A percentile compares a stretch with the other conserved stretches of the same genome.
Conservation (phyloP, 2,797 vertebrate species). For the Manis pentadactyla region DNA sequence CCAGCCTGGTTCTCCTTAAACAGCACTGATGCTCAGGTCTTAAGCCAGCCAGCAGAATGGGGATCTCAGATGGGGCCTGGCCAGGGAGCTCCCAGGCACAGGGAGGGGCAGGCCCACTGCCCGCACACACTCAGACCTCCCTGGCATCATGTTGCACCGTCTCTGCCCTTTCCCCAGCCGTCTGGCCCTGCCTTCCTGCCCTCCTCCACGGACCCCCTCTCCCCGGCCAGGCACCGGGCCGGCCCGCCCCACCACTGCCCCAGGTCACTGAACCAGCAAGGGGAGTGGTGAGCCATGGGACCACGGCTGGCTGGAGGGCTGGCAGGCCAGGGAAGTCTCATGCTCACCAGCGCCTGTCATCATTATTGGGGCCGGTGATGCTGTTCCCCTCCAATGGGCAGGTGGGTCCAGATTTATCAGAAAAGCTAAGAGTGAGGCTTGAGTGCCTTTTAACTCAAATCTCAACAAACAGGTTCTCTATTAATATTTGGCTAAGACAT, state of each 20-base stretch:
- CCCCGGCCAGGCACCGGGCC: background rate
- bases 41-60: background rate
- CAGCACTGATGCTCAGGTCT: background rate
- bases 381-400: background rate
- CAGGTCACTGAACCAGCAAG: no score
- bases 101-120: background rate
- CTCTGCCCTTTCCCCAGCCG: background rate
- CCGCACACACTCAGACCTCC: accelerated
- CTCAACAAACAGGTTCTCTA: background rate
- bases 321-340: no score
- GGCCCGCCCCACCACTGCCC: background rate
- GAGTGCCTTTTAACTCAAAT: background rate
- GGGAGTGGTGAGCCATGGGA: background rate
- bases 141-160: background rate
- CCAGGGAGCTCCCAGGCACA: accelerated
- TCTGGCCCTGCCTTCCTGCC: background rate
- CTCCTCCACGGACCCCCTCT: no score
- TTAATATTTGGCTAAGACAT: background rate
- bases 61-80: no score
- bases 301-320: background rate
- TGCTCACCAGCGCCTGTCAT: background rate
- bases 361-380: no score
- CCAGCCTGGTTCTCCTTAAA: background rate
- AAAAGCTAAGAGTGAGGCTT: background rate
- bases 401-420: background rate